phyloP scores from a whole-genome alignment of 2,113 vertebrate genomes.

The Seriola dumerili region DNA sequence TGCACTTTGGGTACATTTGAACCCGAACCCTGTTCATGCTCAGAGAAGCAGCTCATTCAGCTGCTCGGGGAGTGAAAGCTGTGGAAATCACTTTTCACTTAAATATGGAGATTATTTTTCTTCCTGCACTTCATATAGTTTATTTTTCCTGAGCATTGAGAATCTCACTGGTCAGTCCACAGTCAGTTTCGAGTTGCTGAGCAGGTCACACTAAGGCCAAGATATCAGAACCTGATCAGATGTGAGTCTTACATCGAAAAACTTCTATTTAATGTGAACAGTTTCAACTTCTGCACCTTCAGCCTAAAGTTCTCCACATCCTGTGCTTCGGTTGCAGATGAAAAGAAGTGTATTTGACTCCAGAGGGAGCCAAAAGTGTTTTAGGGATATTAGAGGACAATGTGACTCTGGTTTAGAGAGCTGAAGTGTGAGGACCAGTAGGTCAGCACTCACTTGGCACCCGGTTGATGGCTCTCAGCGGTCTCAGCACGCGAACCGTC shows the following conservation, averaged over 20 bases:
- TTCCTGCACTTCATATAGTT: neutral
- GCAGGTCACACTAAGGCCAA: neutral
- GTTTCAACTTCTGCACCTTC: neutral
- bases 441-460: slow-evolving; percentile 87
- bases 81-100: too few relatives aligned
- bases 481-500: slow-evolving; percentile 96
- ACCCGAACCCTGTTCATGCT: too few relatives aligned
- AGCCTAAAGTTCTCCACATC: neutral
- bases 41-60: neutral
- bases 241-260: neutral
- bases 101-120: neutral
- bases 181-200: neutral
- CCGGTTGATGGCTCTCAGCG: slow-evolving; percentile 97
- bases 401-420: neutral
- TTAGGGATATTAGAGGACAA: slow-evolving; percentile 9
- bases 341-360: neutral
- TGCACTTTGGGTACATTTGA: too few relatives aligned
- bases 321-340: slow-evolving; percentile 6
- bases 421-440: neutral
- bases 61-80: too few relatives aligned
- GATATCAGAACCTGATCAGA: neutral
- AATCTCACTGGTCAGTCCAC: neutral
- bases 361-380: slow-evolving; percentile 1
- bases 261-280: neutral
- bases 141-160: neutral